Evolutionary conservation across 2,797 vertebrate species (phyloP).

Genomic region (Chromis chromis): DNA sequence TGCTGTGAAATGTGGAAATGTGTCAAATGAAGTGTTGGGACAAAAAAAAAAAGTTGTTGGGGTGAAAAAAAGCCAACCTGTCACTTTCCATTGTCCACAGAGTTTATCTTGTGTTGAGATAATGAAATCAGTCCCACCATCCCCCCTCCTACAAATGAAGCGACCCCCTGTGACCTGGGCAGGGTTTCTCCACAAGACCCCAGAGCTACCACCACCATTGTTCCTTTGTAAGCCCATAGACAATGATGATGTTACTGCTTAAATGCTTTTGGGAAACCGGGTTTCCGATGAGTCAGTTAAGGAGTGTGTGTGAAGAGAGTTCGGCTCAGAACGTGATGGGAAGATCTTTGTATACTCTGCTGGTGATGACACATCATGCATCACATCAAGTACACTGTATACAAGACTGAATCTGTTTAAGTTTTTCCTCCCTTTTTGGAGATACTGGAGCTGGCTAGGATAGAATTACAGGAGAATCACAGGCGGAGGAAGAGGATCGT

Average conservation of each 20-base stretch:
- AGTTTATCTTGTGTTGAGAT: constrained; percentile 82
- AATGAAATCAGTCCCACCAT: constrained; percentile 75
- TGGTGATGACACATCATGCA: constrained; percentile 62
- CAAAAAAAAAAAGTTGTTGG: background rate
- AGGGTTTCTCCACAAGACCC: constrained; percentile 58
- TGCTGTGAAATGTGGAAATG: too few species aligned
- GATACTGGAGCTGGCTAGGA: constrained; percentile 10
- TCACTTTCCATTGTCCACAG: constrained; percentile 58
- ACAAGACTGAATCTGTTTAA: constrained; percentile 46
- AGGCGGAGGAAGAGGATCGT: constrained; percentile 13
- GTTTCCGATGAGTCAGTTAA: constrained; percentile 68
- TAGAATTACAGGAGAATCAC: background rate
- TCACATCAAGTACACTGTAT: constrained; percentile 57
- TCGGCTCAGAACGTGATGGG: constrained; percentile 19
- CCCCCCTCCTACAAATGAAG: constrained; percentile 56
- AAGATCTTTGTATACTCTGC: constrained; percentile 14
- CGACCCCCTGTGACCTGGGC: constrained; percentile 75
- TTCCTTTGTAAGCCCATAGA: constrained; percentile 68
- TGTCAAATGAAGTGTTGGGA: too few species aligned
- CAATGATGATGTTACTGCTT: constrained; percentile 71
- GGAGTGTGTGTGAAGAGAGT: constrained; percentile 51
- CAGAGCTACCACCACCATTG: constrained; percentile 60
- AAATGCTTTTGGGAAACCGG: constrained; percentile 61
- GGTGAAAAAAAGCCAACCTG: constrained; percentile 12
- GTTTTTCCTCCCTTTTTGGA: constrained; percentile 43